These are phyloP conservation scores for Meganola albula DNA, from an alignment of 2,888 invertebrate genomes.

Conservation along the genomic window DNA sequence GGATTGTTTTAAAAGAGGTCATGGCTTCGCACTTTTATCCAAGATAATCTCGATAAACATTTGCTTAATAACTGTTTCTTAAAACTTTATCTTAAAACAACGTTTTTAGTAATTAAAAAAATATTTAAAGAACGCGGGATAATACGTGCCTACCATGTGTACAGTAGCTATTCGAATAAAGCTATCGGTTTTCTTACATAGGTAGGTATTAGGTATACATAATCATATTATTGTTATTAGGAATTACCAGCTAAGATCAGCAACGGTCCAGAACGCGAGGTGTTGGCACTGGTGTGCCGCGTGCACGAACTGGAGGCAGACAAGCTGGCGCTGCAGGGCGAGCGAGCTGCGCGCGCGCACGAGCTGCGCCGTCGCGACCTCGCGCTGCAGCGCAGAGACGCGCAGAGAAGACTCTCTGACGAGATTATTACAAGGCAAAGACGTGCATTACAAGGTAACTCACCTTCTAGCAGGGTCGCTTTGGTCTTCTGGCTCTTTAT, in stretches of 20 bases:
- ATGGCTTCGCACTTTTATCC: too few species aligned
- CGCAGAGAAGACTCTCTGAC: constrained; percentile 91
- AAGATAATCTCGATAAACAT: too few species aligned
- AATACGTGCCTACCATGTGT: too few species aligned
- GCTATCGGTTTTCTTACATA: too few species aligned
- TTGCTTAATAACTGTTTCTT: too few species aligned
- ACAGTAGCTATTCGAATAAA: too few species aligned
- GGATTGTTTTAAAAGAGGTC: too few species aligned
- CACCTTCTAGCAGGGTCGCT: constrained; percentile 1
- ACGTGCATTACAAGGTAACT: constrained; percentile 86
- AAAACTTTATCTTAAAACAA: too few species aligned
- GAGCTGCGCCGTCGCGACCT: constrained; percentile 91
- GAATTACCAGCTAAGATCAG: constrained; percentile 90
- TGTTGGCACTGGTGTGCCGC: constrained; percentile 90
- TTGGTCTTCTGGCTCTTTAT: too few species aligned
- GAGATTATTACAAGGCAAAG: constrained; percentile 94
- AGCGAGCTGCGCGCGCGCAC: constrained; percentile 89
- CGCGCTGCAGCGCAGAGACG: constrained; percentile 87
- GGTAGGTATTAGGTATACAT: too few species aligned
- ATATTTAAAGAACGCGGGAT: too few species aligned
- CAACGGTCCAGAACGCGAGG: constrained; percentile 93
- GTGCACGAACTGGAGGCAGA: constrained; percentile 97
- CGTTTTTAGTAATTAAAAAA: too few species aligned
- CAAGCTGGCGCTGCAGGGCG: constrained; percentile 93
- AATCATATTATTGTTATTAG: constrained; percentile 62